Conservation (phyloP, 2,113 vertebrate genomes). For the Stegostoma tigrinum region DNA sequence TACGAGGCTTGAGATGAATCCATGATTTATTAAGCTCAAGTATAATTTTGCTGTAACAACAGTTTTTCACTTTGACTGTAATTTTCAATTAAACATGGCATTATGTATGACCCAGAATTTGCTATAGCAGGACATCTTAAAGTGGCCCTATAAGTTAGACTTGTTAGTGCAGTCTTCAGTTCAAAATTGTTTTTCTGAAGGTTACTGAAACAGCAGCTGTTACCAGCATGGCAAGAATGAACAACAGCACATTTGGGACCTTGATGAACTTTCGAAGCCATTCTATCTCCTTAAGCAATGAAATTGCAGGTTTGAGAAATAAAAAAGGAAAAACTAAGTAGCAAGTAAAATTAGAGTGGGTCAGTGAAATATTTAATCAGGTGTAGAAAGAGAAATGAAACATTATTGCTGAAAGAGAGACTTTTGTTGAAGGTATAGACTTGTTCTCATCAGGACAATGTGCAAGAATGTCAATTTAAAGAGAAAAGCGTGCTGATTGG, state of each 20-base stretch:
- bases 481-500: too few species aligned
- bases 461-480: too few species aligned
- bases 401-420: background rate
- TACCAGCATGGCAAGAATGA: background rate
- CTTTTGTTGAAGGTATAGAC: too few species aligned
- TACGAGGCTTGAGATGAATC: constrained; percentile 46
- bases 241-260: background rate
- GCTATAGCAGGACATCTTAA: background rate
- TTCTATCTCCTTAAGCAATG: background rate
- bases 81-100: constrained; percentile 10
- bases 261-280: background rate
- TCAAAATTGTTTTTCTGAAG: background rate
- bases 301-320: background rate
- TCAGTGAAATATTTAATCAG: background rate
- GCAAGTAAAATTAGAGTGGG: background rate
- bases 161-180: background rate
- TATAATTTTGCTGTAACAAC: background rate
- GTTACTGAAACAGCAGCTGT: background rate
- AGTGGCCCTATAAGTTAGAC: background rate
- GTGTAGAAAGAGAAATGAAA: background rate
- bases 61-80: background rate
- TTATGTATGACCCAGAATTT: background rate
- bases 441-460: too few species aligned
- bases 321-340: background rate
- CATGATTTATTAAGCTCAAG: constrained; percentile 1